Percentiles rank a stretch among this genome's conserved stretches.
phyloP scores from a whole-genome alignment of 2,888 invertebrate species.

The Agrilus mali region DNA sequence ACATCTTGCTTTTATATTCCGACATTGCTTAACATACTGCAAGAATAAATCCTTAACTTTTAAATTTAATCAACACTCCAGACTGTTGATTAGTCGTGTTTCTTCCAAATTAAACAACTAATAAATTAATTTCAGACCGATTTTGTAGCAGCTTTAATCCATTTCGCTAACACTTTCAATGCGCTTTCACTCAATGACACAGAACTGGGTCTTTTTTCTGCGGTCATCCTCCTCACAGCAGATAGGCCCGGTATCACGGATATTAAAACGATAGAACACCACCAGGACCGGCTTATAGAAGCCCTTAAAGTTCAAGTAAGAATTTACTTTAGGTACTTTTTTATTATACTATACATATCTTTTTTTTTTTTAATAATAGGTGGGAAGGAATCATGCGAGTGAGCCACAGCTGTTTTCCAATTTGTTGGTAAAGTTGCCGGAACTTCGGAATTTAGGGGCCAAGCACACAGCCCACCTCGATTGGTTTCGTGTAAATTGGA shows the following conservation, averaged over 20 bases:
- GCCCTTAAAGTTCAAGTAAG: conserved; percentile 71
- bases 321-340: not conserved
- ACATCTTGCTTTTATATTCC: too few relatives aligned
- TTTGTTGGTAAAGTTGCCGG: conserved; percentile 51
- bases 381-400: conserved; percentile 45
- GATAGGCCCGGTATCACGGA: conserved; percentile 73
- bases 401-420: conserved; percentile 45
- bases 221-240: conserved; percentile 69
- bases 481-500: conserved; percentile 88
- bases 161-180: conserved; percentile 65
- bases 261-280: conserved; percentile 61
- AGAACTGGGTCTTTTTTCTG: conserved; percentile 81
- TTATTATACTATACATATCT: not conserved
- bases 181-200: conserved; percentile 72
- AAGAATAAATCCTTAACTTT: too few relatives aligned
- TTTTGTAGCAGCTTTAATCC: conserved; percentile 71
- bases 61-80: too few relatives aligned
- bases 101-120: too few relatives aligned
- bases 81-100: too few relatives aligned
- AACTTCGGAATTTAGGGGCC: conserved; percentile 66
- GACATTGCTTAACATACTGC: too few relatives aligned
- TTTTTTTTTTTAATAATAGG: conserved; percentile 27
- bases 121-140: conserved; percentile 49
- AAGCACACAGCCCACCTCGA: conserved; percentile 74
- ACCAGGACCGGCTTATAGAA: conserved; percentile 72